Base-by-base conservation (phyloP, 2,113 vertebrate genomes). In the Oncorhynchus clarkii region DNA sequence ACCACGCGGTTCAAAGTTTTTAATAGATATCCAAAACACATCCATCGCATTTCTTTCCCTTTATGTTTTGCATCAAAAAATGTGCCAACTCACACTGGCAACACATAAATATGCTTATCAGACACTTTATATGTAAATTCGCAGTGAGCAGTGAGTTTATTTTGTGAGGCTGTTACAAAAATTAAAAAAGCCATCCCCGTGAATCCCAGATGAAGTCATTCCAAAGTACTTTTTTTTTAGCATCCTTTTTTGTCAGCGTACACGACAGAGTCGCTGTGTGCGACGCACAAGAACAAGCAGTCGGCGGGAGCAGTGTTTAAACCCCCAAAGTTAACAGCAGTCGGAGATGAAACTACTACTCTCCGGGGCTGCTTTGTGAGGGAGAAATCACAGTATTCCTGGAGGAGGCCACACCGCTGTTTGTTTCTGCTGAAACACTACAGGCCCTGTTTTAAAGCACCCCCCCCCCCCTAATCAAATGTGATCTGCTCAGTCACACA, bases 121-220 rank as follows among this genome's bases (percentile, higher is more conserved):
- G 80, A 85, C 91, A 92, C 89, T 92, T 90, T 91, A 91, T 88
- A 91, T 93, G 91, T 86, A 91, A 89, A 92, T 91, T 90, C 78
- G 72, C 70, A 71, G 77, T 73, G 70, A 85, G 79, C 86, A 77
- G 73, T 22, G 80, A 82, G 80, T 88, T 88, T 82, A 84, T 78
- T 85, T 86, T 80, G 76, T 75, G 81, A 85, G 80, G 77, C 82
- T 78, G 82, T 76, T 74, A 74, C 12, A 76, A 86, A 88, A 68
- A 90, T 82, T 85, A 77, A 88, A 88, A 90, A 89, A 86, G 62
- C 73, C 48, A 76, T 81, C 78, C 68, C 22, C 5, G 73, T 75
- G 78, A 73, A 79, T 82, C 84, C 75, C 29, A 80, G 78, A 90
- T 81, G 66, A 85, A 86, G 77, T 80, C 73, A 67, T 78, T 84